These are phyloP conservation scores for Proterorhinus semilunaris DNA, from an alignment of 2,113 vertebrate species.

Conservation along the genomic window DNA sequence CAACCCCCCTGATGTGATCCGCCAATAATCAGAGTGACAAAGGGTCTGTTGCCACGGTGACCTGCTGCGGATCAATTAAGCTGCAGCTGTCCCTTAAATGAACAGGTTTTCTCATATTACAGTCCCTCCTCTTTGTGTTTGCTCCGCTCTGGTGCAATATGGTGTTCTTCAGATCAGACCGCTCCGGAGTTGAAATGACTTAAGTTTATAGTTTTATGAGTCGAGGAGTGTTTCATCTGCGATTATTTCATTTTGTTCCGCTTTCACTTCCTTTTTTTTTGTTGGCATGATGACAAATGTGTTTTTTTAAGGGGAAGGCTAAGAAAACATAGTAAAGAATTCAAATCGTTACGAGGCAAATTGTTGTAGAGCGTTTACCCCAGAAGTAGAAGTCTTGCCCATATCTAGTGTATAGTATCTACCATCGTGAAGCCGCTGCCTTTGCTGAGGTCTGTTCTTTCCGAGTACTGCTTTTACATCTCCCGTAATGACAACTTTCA, in stretches of 20 bases:
- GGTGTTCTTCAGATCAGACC: not conserved
- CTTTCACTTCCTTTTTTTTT: not conserved
- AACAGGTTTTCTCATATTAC: conserved; percentile 1
- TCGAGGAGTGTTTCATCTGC: not conserved
- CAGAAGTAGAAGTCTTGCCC: too few relatives aligned
- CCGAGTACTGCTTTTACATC: too few relatives aligned
- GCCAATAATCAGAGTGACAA: not conserved
- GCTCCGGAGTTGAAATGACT: not conserved
- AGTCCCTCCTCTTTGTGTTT: conserved; percentile 2
- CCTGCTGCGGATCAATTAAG: conserved; percentile 11
- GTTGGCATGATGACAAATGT: too few relatives aligned
- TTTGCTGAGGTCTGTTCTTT: too few relatives aligned
- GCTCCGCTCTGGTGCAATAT: not conserved
- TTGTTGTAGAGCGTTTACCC: too few relatives aligned
- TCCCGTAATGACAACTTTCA: not conserved
- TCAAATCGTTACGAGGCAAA: too few relatives aligned
- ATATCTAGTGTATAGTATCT: too few relatives aligned
- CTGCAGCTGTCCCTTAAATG: conserved; percentile 4
- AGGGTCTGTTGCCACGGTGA: conserved; percentile 24
- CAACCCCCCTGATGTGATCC: conserved; percentile 2
- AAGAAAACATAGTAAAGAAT: too few relatives aligned
- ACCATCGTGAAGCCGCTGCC: too few relatives aligned
- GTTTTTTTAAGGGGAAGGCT: too few relatives aligned
- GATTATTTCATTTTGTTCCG: too few relatives aligned
- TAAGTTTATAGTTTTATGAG: too few relatives aligned